A percentile compares a stretch with the other conserved stretches of the same genome.
These are phyloP conservation scores for Formica aserva DNA, from an alignment of 2,888 invertebrate genomes.

Conservation along the genomic window DNA sequence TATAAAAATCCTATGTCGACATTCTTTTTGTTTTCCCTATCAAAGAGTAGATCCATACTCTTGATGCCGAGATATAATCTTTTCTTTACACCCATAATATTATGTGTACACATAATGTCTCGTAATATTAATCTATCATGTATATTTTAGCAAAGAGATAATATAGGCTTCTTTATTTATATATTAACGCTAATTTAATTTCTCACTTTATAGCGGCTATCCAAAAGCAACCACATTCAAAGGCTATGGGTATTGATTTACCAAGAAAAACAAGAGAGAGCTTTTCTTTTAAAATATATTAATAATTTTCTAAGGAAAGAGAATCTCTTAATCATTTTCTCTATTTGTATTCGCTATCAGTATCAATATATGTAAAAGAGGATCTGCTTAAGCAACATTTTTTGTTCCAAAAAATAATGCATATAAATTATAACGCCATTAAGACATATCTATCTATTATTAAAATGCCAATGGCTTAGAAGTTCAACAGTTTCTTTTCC, in stretches of 20 bases:
- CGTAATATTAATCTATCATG: background rate
- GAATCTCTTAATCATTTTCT: background rate
- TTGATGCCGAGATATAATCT: background rate
- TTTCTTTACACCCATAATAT: background rate
- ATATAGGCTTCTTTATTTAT: background rate
- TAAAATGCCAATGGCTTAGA: background rate
- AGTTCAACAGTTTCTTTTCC: constrained; percentile 20
- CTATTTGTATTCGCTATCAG: background rate
- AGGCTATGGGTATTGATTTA: background rate
- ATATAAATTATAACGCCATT: constrained; percentile 28
- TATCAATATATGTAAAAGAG: background rate
- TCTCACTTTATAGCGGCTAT: background rate
- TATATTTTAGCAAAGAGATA: background rate
- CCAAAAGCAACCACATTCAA: background rate
- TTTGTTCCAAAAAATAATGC: constrained; percentile 5
- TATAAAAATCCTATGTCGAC: background rate
- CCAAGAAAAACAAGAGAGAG: background rate
- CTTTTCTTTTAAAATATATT: background rate
- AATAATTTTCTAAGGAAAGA: background rate
- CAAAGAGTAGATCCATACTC: background rate
- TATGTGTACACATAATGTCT: background rate
- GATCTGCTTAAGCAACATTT: background rate
- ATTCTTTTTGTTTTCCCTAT: background rate
- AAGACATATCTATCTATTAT: constrained; percentile 4
- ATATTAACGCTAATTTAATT: background rate